Evolutionary conservation across 2,888 invertebrate species (phyloP), one percentile per base, ranked within the genome.

Genomic region (Tolmerus cingulatus): DNA sequence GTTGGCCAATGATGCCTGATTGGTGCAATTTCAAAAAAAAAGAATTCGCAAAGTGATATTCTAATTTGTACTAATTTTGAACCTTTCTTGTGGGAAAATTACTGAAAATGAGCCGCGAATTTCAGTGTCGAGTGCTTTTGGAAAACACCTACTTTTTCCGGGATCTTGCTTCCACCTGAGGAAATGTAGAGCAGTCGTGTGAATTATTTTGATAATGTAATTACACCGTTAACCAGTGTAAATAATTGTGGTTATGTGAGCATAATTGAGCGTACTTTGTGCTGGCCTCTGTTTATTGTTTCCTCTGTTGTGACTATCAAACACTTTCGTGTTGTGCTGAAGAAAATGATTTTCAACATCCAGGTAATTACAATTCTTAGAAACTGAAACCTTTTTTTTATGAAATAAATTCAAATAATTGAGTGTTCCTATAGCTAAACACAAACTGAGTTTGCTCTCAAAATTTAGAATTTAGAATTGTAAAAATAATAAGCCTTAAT

Each of bases 161-260:
- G 16, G 84, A 23, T 84, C 74, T 23, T 40, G 19, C 23, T 37
- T 74, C 74, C 12, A 40, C 19, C 23, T 84, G 84, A 74, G 84
- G 9, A 77, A 55, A 86, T 86, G 77, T 86, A 86, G 88, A 88
- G 51, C 88, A 88, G 78, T 37, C 82, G 86, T 87, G 88, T 88
- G 88, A 88, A 87, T 86, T 77, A 87, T 77, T 86, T 86, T 76
- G 51, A 81, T 82, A 66, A 81, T 87, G 74, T 87, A 88, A 88
- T 88, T 88, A 87, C 87, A 88, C 88, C 88, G 88, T 88, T 88
- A 88, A 88, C 55, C 78, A 81, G 88, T 88, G 88, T 88, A 87
- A 34, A 87, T 87, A 7, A 87, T 66, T 82, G 87, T 88, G 55
- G 86, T 87, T 81, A 87, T 88, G 87, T 87, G 87, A 87, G 76